phyloP scores from a whole-genome alignment of 2,797 vertebrate species.

The Potorous gilbertii region DNA sequence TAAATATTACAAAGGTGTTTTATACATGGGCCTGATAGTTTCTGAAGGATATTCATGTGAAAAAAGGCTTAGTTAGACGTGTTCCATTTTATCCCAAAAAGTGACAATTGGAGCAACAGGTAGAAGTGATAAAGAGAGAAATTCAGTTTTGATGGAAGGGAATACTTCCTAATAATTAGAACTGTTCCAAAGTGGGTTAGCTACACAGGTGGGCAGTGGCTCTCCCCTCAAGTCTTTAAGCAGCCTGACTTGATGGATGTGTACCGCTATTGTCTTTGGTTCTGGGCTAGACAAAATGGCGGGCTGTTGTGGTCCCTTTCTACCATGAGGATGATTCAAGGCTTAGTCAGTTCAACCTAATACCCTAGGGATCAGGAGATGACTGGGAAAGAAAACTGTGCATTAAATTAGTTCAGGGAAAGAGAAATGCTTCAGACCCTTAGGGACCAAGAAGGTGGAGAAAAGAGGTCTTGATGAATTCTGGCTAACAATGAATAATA shows the following conservation, averaged over 20 bases:
- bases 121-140: not conserved
- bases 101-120: not conserved
- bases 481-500: slow-evolving; percentile 14
- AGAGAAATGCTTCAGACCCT: slow-evolving; percentile 19
- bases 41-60: not conserved
- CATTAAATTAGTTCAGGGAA: slow-evolving; percentile 25
- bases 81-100: not conserved
- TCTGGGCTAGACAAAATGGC: slow-evolving; percentile 42
- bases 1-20: not conserved
- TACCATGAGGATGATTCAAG: not conserved
- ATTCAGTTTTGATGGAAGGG: not conserved
- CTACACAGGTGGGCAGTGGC: not conserved
- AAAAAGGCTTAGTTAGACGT: not conserved
- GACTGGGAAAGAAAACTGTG: slow-evolving; percentile 16
- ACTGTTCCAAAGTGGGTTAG: not conserved
- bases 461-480: not conserved
- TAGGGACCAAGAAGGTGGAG: not conserved
- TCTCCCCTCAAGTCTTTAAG: not conserved
- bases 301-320: not conserved
- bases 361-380: slow-evolving; percentile 16
- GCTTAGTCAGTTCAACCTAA: not conserved
- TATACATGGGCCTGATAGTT: not conserved
- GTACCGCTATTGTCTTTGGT: slow-evolving; percentile 10
- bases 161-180: not conserved
- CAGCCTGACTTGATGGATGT: slow-evolving; percentile 49